Evolutionary conservation across 2,113 vertebrate species (phyloP), one percentile per base, ranked within the genome.

Genomic region (Morone saxatilis): DNA sequence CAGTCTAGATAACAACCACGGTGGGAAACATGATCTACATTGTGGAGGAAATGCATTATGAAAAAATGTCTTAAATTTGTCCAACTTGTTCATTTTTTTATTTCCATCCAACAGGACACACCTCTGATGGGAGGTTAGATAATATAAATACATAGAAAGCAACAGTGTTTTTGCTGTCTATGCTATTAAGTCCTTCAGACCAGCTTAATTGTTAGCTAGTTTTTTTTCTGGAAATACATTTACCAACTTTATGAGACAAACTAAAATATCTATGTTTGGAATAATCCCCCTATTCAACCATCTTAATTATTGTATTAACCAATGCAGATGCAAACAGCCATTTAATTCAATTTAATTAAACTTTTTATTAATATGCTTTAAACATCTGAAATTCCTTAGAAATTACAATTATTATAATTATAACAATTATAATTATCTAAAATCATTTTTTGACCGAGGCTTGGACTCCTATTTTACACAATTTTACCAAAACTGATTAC

Each of bases 301-400:
- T 51, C 0, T 41, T 25, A 67, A 60, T 81, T 60, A 66, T 77
- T 56, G 7, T 38, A 63, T 56, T 9, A 25, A 38, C n/a, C 22
- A 45, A 63, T 47, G 25, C 20, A 65, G 48, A 63, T 40, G 43
- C 61, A 68, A 63, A 11, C 25, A 43, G 17, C 40, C 53, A 19
- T 50, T 76, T 71, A 56, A 67, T 59, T 50, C 17, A 45, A 22
- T 50, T 67, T 20, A 45, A 22, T 68, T 14, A n/a, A 48, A 47
- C 11, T 13, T 20, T 31, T 73, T 41, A 50, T 72, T 72, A 47
- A 53, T 43, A 59, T 31, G 16, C 41, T 36, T 66, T 57, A 19
- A 20, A 74, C 59, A 59, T 53, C 25, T 48, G 41, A 65, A 73
- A 68, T 63, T 38, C 72, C 47, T 76, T 38, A 71, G 63, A 69